Conservation (phyloP, 2,113 vertebrate species). For the Xiphophorus couchianus region DNA sequence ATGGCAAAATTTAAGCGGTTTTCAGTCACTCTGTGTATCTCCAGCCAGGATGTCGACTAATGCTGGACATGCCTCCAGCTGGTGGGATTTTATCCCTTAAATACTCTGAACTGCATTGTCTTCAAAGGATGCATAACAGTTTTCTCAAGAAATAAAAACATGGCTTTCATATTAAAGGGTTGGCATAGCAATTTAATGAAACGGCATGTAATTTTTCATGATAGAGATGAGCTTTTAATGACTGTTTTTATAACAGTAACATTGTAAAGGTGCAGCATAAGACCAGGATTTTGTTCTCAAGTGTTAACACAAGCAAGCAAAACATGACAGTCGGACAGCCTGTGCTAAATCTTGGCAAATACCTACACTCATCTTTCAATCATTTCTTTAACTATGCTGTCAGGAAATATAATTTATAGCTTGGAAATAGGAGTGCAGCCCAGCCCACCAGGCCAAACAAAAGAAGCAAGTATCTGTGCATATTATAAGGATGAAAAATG, state of each 20-base stretch:
- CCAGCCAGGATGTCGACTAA: neutral
- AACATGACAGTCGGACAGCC: constrained; percentile 1
- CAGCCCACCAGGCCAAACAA: constrained; percentile 16
- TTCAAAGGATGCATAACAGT: neutral
- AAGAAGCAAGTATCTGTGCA: constrained; percentile 7
- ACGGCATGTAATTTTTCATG: neutral
- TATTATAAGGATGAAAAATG: constrained; percentile 32
- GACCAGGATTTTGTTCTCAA: neutral
- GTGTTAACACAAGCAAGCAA: neutral
- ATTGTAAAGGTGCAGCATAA: constrained; percentile 5
- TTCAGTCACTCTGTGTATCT: neutral
- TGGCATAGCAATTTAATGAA: neutral
- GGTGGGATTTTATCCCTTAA: neutral
- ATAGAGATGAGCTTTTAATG: constrained; percentile 9
- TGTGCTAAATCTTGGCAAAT: neutral
- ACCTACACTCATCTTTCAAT: constrained; percentile 7
- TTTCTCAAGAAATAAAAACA: neutral
- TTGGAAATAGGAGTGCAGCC: constrained; percentile 2
- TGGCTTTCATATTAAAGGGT: neutral
- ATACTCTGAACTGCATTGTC: neutral
- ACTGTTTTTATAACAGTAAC: constrained; percentile 3
- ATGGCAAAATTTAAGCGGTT: neutral
- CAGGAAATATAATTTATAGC: constrained; percentile 23
- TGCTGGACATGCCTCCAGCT: neutral
- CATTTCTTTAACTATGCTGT: constrained; percentile 2